phyloP scores from a whole-genome alignment of 2,888 invertebrate genomes.

The Thera obeliscata region DNA sequence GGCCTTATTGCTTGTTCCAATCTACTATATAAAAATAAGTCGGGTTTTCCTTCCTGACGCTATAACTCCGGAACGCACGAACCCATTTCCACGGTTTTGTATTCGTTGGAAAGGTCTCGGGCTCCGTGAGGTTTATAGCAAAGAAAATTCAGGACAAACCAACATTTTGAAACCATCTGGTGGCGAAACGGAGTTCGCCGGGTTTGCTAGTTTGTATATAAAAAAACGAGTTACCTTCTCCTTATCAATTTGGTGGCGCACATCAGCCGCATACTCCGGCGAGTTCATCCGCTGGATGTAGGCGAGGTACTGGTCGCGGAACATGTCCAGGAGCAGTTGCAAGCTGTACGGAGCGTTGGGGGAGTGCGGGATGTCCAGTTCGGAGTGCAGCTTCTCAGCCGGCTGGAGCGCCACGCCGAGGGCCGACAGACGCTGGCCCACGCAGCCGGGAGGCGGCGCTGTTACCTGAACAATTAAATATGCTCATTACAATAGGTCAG shows the following conservation, averaged over 20 bases:
- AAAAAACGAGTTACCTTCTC: constrained; percentile 84
- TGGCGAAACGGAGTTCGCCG: too few species aligned
- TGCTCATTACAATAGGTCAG: background rate
- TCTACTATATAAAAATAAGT: too few species aligned
- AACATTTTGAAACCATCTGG: too few species aligned
- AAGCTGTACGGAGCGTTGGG: constrained; percentile 93
- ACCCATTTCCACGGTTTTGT: too few species aligned
- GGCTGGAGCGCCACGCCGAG: constrained; percentile 88
- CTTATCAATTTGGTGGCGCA: constrained; percentile 90
- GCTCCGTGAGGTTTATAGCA: too few species aligned
- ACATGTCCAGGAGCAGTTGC: constrained; percentile 93
- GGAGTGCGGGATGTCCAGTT: constrained; percentile 91
- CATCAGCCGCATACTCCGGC: constrained; percentile 88
- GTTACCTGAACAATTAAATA: constrained; percentile 69
- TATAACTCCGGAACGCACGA: too few species aligned
- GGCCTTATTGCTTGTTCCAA: too few species aligned
- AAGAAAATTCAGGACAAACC: too few species aligned
- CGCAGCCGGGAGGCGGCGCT: constrained; percentile 95
- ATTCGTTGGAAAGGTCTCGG: too few species aligned
- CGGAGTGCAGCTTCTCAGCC: constrained; percentile 88
- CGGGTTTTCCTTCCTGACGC: too few species aligned
- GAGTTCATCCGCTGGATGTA: constrained; percentile 94
- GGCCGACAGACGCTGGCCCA: constrained; percentile 94
- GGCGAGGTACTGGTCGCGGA: constrained; percentile 93
- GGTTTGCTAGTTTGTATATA: too few species aligned